Base-by-base conservation (phyloP, 1,140 invertebrate genomes). In the Heliconius hermathena region DNA sequence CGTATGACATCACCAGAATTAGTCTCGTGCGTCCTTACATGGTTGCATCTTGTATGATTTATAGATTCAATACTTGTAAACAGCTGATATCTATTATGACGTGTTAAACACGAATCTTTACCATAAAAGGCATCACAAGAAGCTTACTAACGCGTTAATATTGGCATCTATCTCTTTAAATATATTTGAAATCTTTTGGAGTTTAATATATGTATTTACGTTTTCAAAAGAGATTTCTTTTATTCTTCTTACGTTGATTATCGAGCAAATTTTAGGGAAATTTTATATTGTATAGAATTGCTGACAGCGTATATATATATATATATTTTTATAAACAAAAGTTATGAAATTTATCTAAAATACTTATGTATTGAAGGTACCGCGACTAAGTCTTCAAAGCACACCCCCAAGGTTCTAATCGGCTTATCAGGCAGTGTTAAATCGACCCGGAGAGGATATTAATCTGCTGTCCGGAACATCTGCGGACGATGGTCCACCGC, bases 381-480 rank as follows among this genome's bases (percentile, higher is more conserved):
- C 13, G 36, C 38, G 13, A 38, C 49, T 13, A 72, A 72, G 22
- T 81, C 71, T 77, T 72, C n/a, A 38, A 57, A 80, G 74, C 71
- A 57, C 74, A 54, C 75, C 79, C 71, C 26, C 41, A 77, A 72
- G 79, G 76, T 71, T 78, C 80, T 85, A 85, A 87, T 85, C 85
- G 77, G 84, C 89, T 91, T 92, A 92, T 92, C 91, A 88, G 78
- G 80, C 80, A 84, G 88, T 85, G 88, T 86, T 88, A 88, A 86
- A 85, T 90, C 88, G 87, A 83, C 83, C 80, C 86, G 84, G 87
- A 82, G 84, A 80, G 87, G 82, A 85, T 89, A 93, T 93, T 93
- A 93, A 92, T 93, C 90, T 88, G 86, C 90, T 93, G 91, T 93
- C 91, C 81, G 85, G 84, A 85, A 84, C 91, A 93, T 92, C 91